These are phyloP conservation scores for Drosophila robusta DNA, from an alignment of 2,888 invertebrate genomes.

Conservation along the genomic window DNA sequence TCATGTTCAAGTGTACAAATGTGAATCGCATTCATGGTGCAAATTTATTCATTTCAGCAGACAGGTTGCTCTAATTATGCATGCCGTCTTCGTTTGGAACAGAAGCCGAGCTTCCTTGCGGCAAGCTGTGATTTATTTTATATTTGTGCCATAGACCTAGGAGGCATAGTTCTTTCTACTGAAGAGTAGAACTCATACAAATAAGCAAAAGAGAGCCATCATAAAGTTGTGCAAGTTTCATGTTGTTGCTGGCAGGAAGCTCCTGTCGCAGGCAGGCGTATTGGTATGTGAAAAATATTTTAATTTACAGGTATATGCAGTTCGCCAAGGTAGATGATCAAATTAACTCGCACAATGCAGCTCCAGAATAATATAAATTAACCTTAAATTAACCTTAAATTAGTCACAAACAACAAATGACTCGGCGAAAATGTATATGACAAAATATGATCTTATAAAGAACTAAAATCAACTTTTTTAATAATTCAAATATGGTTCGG, in stretches of 20 bases:
- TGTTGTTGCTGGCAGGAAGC: too few relatives aligned
- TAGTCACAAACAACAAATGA: too few relatives aligned
- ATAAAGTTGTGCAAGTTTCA: slow-evolving; percentile 4
- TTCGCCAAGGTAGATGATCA: too few relatives aligned
- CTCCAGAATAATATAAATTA: too few relatives aligned
- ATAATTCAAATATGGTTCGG: too few relatives aligned
- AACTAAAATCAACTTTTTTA: too few relatives aligned
- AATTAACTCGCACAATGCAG: too few relatives aligned
- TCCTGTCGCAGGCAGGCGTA: too few relatives aligned
- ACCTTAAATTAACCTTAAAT: too few relatives aligned
- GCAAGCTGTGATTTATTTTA: slow-evolving; percentile 33
- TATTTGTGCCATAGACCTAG: slow-evolving; percentile 27
- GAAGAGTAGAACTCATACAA: slow-evolving; percentile 5
- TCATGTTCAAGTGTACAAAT: slow-evolving; percentile 63
- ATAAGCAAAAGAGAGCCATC: background rate
- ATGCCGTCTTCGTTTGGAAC: slow-evolving; percentile 22
- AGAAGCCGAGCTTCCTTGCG: slow-evolving; percentile 11
- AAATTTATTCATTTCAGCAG: slow-evolving; percentile 74
- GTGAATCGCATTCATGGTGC: slow-evolving; percentile 48
- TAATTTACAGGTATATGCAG: too few relatives aligned
- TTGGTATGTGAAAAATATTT: background rate
- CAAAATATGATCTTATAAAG: too few relatives aligned
- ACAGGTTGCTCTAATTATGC: slow-evolving; percentile 75
- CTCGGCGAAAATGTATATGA: too few relatives aligned
- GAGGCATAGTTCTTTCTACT: slow-evolving; percentile 6